Evolutionary conservation across 2,888 invertebrate genomes (phyloP), one percentile per base, ranked within the genome.

Genomic region (Acrobasis consociella): DNA sequence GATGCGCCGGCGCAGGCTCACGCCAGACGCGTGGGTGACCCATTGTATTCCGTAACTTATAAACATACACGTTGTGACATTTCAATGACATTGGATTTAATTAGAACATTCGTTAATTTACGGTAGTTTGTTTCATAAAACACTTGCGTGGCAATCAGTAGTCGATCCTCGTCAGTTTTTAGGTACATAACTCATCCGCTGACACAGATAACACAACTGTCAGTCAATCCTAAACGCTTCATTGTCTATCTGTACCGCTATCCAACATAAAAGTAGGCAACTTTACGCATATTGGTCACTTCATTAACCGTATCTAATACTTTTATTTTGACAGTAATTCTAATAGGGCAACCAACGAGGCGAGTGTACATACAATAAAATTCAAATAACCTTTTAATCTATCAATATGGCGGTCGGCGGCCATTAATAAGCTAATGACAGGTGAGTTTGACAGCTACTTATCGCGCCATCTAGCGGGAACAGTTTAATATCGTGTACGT

Each of bases 361-460:
- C 70, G 70, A 73, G 76, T 66, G 72, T 70, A 70, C 75, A 72
- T 69, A 70, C 75, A 81, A 85, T 83, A 84, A 84, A 85, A 81
- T 72, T 74, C 76, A 80, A 82, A 84, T 83, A 83, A 81, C 75
- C 76, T 77, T 78, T 81, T 83, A 81, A 82, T 84, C 83, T 81
- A 87, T 86, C 86, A 83, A 82, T 81, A 83, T 79, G 80, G 77
- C 72, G 76, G 76, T 77, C 77, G 70, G 72, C 69, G 71, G 85
- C 80, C 86, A 90, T 91, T 90, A 90, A 89, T 90, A 91, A 85
- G 81, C 74, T 87, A 91, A 87, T 89, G 91, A 92, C 91, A 92
- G 89, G 79, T 80, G 75, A 83, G 86, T 86, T 86, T 89, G 91
- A 91, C 91, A 86, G 90, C 79, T 78, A 76, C 78, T 87, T 91